These are phyloP conservation scores for Coenonympha glycerion DNA, from an alignment of 2,888 invertebrate genomes.

Conservation along the genomic window DNA sequence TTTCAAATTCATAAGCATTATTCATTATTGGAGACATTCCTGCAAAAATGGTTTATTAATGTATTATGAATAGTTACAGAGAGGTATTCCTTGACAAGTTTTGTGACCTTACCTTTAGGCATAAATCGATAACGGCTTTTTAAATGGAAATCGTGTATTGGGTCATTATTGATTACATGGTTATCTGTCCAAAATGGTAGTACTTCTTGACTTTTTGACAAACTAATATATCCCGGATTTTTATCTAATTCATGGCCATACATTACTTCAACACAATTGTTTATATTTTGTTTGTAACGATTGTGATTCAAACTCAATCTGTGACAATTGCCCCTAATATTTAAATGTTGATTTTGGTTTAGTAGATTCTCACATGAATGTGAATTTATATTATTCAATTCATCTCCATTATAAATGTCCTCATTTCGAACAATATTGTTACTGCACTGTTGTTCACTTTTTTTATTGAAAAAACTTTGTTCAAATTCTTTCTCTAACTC, in stretches of 20 bases:
- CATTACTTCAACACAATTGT: background rate
- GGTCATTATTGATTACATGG: slow-evolving; percentile 25
- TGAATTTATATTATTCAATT: background rate
- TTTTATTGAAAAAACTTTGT: slow-evolving; percentile 10
- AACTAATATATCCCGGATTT: background rate
- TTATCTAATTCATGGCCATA: background rate
- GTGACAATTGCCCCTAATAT: background rate
- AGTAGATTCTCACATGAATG: background rate
- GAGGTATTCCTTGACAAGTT: background rate
- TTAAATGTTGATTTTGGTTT: background rate
- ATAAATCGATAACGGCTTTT: slow-evolving; percentile 65
- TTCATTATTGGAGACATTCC: slow-evolving; percentile 74
- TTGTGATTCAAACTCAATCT: background rate
- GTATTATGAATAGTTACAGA: too few relatives aligned
- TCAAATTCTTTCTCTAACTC: slow-evolving; percentile 14
- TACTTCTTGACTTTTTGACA: background rate
- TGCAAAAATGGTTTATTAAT: slow-evolving; percentile 17
- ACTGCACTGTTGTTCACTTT: background rate
- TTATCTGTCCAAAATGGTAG: background rate
- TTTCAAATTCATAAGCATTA: slow-evolving; percentile 41
- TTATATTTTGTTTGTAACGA: too few relatives aligned
- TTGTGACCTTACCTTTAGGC: slow-evolving; percentile 68
- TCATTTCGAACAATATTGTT: background rate
- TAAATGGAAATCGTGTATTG: slow-evolving; percentile 46
- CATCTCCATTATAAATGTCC: background rate